phyloP scores from a whole-genome alignment of 2,888 invertebrate species.

The Chrysolina haemoptera region DNA sequence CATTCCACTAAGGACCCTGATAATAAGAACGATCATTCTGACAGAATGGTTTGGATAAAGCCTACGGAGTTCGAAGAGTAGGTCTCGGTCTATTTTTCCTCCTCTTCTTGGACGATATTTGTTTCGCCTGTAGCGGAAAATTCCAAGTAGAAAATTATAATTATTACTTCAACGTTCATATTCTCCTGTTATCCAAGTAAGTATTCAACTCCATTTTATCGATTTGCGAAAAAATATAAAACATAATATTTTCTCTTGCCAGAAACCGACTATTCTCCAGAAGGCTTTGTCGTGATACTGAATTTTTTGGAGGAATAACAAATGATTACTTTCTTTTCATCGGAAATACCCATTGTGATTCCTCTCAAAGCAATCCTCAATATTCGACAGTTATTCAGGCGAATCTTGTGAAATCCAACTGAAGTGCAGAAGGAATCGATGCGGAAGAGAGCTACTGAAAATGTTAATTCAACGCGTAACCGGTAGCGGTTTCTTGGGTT shows the following conservation, averaged over 20 bases:
- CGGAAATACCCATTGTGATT: neutral
- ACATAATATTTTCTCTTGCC: neutral
- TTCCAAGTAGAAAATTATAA: too few relatives aligned
- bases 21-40: too few relatives aligned
- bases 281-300: neutral
- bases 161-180: too few relatives aligned
- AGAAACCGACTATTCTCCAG: neutral
- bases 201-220: too few relatives aligned
- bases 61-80: too few relatives aligned
- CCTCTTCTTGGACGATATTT: too few relatives aligned
- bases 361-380: neutral
- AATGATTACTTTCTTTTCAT: neutral
- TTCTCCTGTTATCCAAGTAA: too few relatives aligned
- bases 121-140: too few relatives aligned
- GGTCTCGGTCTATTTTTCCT: too few relatives aligned
- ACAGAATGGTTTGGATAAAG: too few relatives aligned
- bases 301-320: neutral
- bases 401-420: neutral
- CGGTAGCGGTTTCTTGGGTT: neutral
- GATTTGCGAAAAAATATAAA: too few relatives aligned
- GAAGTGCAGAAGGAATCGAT: neutral
- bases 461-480: slow-evolving; percentile 7
- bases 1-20: too few relatives aligned
- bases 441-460: neutral
- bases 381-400: slow-evolving; percentile 3